A percentile compares a stretch with the other conserved stretches of the same genome.
These are phyloP conservation scores for Molossus alvarezi DNA, from an alignment of 2,797 vertebrate genomes.

Conservation along the genomic window DNA sequence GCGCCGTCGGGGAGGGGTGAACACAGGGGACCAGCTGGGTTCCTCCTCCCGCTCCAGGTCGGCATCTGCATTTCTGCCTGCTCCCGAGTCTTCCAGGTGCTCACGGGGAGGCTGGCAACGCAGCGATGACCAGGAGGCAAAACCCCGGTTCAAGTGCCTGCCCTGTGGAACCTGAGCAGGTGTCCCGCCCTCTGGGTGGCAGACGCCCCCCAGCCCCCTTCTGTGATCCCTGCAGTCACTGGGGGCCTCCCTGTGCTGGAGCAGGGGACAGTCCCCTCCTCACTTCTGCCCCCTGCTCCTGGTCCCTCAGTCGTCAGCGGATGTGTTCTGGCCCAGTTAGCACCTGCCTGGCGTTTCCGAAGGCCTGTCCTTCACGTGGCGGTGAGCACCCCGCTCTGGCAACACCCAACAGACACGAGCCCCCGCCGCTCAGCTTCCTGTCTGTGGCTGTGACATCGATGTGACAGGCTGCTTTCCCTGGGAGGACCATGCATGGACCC, in stretches of 20 bases:
- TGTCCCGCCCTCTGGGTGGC: too few relatives aligned
- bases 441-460: rapidly evolving
- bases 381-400: rapidly evolving
- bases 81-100: neutral
- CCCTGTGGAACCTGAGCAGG: too few relatives aligned
- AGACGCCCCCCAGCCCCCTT: too few relatives aligned
- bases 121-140: rapidly evolving
- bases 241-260: too few relatives aligned
- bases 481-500: neutral
- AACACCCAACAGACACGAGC: neutral
- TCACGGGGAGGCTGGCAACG: neutral
- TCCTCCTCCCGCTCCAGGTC: neutral
- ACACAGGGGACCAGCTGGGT: rapidly evolving
- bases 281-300: neutral
- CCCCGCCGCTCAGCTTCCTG: neutral
- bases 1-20: rapidly evolving
- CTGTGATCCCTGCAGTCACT: too few relatives aligned
- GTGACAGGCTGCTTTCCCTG: neutral
- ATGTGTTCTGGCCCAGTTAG: neutral
- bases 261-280: neutral
- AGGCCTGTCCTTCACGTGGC: rapidly evolving
- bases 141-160: neutral
- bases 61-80: neutral
- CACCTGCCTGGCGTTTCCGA: neutral
- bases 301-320: rapidly evolving